Conservation (phyloP, 2,888 invertebrate genomes). For the Brachynemurus nebulosus region DNA sequence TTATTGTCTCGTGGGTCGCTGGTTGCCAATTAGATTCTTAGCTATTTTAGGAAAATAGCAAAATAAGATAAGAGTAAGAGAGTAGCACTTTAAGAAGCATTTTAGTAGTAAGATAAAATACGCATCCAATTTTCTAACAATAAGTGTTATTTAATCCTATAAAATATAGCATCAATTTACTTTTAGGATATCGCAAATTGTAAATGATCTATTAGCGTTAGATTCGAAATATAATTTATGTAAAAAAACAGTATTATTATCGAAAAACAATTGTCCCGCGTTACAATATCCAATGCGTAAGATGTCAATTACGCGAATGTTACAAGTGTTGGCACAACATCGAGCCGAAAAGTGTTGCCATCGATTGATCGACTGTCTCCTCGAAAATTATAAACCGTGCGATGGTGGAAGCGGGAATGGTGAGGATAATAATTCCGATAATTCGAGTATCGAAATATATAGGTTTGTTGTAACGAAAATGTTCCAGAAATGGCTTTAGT, state of each 20-base stretch:
- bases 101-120: too few species aligned
- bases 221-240: conserved; percentile 41
- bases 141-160: too few species aligned
- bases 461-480: conserved; percentile 33
- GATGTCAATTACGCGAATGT: conserved; percentile 55
- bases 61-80: too few species aligned
- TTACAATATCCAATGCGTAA: conserved; percentile 54
- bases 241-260: conserved; percentile 29
- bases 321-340: conserved; percentile 58
- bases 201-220: conserved; percentile 44
- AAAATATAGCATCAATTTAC: too few species aligned
- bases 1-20: too few species aligned
- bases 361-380: conserved; percentile 52
- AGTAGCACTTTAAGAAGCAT: too few species aligned
- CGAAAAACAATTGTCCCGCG: conserved; percentile 55
- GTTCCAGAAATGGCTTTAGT: background rate
- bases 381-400: conserved; percentile 48
- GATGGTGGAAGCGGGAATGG: conserved; percentile 23
- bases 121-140: background rate
- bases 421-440: conserved; percentile 37
- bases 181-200: conserved; percentile 46
- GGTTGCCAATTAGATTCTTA: too few species aligned
- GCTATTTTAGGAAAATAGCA: too few species aligned
- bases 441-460: conserved; percentile 57
- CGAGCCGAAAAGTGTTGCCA: conserved; percentile 56